Conservation (phyloP, 1,140 invertebrate species). For the Patella vulgata region DNA sequence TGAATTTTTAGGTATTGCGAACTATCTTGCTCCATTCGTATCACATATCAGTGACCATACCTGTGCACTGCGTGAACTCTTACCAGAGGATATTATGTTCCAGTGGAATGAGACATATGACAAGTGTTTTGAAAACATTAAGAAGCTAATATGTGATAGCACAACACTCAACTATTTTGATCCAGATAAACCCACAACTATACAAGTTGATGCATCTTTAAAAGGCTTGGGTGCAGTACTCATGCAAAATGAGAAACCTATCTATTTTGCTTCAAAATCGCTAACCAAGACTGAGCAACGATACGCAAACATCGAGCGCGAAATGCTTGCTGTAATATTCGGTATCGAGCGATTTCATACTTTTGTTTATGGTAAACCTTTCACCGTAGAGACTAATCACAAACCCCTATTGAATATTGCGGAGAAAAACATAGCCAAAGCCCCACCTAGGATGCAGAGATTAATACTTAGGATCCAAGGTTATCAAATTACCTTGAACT, state of each 20-base stretch:
- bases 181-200: constrained; percentile 12
- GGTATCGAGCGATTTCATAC: constrained; percentile 62
- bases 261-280: constrained; percentile 65
- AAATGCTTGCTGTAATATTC: constrained; percentile 68
- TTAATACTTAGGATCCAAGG: constrained; percentile 56
- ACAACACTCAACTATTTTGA: constrained; percentile 38
- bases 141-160: constrained; percentile 21
- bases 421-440: constrained; percentile 23
- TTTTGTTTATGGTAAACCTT: constrained; percentile 50
- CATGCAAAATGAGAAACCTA: constrained; percentile 63
- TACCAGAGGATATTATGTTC: constrained; percentile 20
- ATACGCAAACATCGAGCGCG: constrained; percentile 68
- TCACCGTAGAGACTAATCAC: constrained; percentile 29
- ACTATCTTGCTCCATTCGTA: constrained; percentile 23
- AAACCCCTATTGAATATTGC: constrained; percentile 25
- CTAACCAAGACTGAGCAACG: constrained; percentile 65
- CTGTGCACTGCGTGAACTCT: constrained; percentile 10
- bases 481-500: constrained; percentile 58
- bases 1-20: constrained; percentile 36
- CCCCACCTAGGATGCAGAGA: constrained; percentile 23
- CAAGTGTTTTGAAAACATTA: constrained; percentile 24
- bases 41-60: constrained; percentile 16
- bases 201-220: constrained; percentile 35
- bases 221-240: constrained; percentile 62
- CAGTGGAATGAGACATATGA: constrained; percentile 6